Conservation (phyloP, 1,140 invertebrate species). For the Lordiphosa clarofinis region DNA sequence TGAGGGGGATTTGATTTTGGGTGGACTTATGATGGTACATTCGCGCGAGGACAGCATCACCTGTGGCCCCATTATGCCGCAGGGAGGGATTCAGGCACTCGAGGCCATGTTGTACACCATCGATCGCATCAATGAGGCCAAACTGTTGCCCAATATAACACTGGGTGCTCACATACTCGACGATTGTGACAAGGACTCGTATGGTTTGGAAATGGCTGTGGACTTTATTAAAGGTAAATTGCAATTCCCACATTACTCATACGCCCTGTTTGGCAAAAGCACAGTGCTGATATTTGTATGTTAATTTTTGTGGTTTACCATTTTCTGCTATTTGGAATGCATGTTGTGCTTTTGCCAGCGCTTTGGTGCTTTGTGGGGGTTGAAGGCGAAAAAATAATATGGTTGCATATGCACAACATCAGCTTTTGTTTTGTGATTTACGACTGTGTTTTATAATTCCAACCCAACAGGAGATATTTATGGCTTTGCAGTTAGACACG, state of each 20-base stretch:
- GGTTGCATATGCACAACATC: too few relatives aligned
- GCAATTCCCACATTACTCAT: slow-evolving; percentile 20
- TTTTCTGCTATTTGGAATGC: too few relatives aligned
- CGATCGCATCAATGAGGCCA: slow-evolving; percentile 86
- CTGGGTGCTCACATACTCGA: slow-evolving; percentile 92
- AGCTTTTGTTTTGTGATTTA: too few relatives aligned
- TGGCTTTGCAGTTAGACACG: too few relatives aligned
- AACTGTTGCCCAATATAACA: slow-evolving; percentile 84
- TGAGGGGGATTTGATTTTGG: slow-evolving; percentile 91
- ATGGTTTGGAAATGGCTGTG: slow-evolving; percentile 94
- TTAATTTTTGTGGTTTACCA: slow-evolving; percentile 14
- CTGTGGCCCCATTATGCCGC: slow-evolving; percentile 93
- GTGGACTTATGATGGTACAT: slow-evolving; percentile 96
- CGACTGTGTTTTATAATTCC: too few relatives aligned
- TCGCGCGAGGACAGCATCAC: slow-evolving; percentile 89
- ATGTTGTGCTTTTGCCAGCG: too few relatives aligned
- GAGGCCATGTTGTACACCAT: slow-evolving; percentile 94
- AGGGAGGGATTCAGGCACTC: slow-evolving; percentile 91
- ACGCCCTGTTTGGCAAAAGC: not conserved
- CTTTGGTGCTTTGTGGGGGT: too few relatives aligned
- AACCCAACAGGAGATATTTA: too few relatives aligned
- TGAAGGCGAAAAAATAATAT: too few relatives aligned
- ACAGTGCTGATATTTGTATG: slow-evolving; percentile 27
- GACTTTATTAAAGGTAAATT: slow-evolving; percentile 94
- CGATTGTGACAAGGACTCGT: slow-evolving; percentile 95